Percentiles rank a stretch among this genome's conserved stretches.
Conservation (phyloP, 1,140 invertebrate genomes). For the Polypedilum vanderplanki region DNA sequence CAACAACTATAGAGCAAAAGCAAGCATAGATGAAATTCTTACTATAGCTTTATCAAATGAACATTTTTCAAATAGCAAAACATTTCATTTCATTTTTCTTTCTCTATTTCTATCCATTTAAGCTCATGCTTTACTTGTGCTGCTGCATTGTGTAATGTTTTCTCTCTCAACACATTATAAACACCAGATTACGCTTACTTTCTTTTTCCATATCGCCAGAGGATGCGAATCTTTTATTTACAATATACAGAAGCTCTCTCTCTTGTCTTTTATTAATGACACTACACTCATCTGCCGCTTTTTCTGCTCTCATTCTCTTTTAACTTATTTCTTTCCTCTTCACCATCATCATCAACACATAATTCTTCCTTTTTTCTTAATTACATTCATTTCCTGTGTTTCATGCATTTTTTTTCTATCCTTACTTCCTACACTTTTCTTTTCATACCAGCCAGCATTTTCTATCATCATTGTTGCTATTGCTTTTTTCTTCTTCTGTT, state of each 20-base stretch:
- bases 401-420: neutral
- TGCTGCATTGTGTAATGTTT: neutral
- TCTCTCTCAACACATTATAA: slow-evolving; percentile 1
- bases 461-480: no score
- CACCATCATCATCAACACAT: slow-evolving; percentile 7
- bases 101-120: slow-evolving; percentile 10
- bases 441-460: neutral
- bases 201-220: neutral
- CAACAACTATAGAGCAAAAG: neutral
- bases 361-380: slow-evolving; percentile 20
- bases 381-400: slow-evolving; percentile 28
- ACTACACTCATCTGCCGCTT: neutral
- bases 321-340: neutral
- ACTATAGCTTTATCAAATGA: neutral
- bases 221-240: no score
- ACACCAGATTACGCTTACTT: slow-evolving; percentile 10
- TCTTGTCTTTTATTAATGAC: slow-evolving; percentile 18
- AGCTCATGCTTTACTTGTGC: neutral
- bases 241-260: neutral
- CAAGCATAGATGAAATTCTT: neutral
- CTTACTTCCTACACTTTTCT: neutral
- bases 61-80: neutral
- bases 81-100: slow-evolving; percentile 5
- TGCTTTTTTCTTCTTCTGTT: no score
- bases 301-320: neutral